These are phyloP conservation scores for Drosophila asahinai DNA, from an alignment of 1,140 invertebrate genomes.

Conservation along the genomic window DNA sequence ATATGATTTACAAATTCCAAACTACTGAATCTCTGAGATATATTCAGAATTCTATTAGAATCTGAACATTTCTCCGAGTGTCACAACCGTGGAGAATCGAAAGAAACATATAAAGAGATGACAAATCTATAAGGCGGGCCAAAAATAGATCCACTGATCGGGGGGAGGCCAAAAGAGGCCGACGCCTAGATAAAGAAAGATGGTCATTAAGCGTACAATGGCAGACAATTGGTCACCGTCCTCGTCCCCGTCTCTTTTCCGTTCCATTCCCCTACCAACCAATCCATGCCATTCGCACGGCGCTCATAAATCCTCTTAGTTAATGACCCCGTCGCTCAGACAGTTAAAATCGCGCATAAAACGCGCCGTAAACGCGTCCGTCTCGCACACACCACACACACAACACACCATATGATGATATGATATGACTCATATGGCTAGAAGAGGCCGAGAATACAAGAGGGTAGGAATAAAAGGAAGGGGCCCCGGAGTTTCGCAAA, in stretches of 20 bases:
- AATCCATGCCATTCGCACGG: constrained; percentile 46
- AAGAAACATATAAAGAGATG: constrained; percentile 24
- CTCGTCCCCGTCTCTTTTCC: constrained; percentile 8
- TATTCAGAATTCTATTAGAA: background rate
- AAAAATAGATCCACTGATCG: constrained; percentile 59
- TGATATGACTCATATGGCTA: constrained; percentile 61
- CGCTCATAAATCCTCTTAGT: constrained; percentile 81
- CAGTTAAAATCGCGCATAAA: constrained; percentile 77
- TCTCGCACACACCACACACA: constrained; percentile 27
- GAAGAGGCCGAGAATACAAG: constrained; percentile 15
- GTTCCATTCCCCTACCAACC: constrained; percentile 29
- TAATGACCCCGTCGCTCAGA: constrained; percentile 80
- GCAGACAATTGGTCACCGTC: constrained; percentile 60
- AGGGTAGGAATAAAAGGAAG: background rate
- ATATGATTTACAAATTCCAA: too few species aligned
- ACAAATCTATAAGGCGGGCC: constrained; percentile 44
- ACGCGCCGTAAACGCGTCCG: constrained; percentile 63
- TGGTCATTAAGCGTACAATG: constrained; percentile 53
- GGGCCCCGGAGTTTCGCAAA: constrained; percentile 21
- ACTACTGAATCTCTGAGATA: background rate
- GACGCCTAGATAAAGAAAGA: constrained; percentile 43
- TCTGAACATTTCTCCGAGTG: constrained; percentile 7
- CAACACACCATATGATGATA: constrained; percentile 14
- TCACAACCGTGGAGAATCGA: background rate
- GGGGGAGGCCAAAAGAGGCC: constrained; percentile 17